Base-by-base conservation (phyloP, 2,888 invertebrate species). In the Epicampocera succincta region DNA sequence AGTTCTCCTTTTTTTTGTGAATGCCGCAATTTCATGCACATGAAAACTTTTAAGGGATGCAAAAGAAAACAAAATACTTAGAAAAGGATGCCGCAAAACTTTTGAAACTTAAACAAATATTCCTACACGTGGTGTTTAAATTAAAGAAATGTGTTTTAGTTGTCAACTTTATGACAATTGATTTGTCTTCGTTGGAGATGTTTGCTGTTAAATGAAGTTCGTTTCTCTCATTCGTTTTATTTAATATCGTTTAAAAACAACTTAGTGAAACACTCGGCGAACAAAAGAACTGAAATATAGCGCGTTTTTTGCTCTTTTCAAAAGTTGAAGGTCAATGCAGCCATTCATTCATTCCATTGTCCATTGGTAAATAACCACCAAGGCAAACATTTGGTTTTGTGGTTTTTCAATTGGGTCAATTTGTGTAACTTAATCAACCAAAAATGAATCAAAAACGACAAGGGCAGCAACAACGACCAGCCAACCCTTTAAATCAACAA, bases 391-490 rank as follows among this genome's bases (percentile, higher is more conserved):
- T 78, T 77, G 74, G 52, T 63, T 81, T 52, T 75, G 82, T 82
- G 82, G 78, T 58, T 54, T 66, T 75, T 71, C 82, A 78, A 82
- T 82, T 82, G 78, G 82, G 82, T 82, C 82, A 82, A 78, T 78
- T 74, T 82, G 56, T 77, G 74, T 78, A 71, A 82, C 77, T 74
- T 82, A 82, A 82, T 82, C 81, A 82, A 77, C 56, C 69, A 71
- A 46, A 80, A 19, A 77, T 48, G 12, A 56, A 61, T n/a, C 33
- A 33, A 38, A 17, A 46, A 56, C 56, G 8, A 13, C 38, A 48
- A 40, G n/a, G n/a, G n/a, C n/a, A 46, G 38, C 52, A 75, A 25
- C 21, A 44, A 40, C 40, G 42, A 63, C 25, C 65, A 42, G 15
- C 12, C 65, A 78, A 71, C 71, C 78, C 78, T 77, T 81, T 61